These are phyloP conservation scores for Drosophila paranaensis DNA, from an alignment of 2,888 invertebrate genomes.

Conservation along the genomic window DNA sequence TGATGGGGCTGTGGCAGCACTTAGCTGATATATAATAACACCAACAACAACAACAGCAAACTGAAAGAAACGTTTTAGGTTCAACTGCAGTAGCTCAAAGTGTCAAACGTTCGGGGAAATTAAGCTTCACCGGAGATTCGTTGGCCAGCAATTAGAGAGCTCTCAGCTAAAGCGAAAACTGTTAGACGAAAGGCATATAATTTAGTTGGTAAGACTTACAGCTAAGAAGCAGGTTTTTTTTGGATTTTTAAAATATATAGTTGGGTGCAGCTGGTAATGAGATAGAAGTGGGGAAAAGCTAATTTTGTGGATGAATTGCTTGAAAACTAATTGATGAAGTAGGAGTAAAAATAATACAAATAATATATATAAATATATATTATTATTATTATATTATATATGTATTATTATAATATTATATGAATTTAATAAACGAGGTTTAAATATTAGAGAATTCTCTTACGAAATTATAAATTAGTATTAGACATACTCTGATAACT, in stretches of 20 bases:
- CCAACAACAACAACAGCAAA: neutral
- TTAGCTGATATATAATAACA: conserved; percentile 32
- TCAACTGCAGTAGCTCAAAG: conserved; percentile 42
- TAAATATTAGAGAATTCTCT: too few relatives aligned
- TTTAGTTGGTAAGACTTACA: neutral
- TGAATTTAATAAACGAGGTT: too few relatives aligned
- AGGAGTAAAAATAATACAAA: too few relatives aligned
- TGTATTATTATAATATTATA: too few relatives aligned
- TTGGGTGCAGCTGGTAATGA: neutral
- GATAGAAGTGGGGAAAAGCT: neutral
- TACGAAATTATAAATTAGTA: too few relatives aligned
- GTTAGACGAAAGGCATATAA: conserved; percentile 4
- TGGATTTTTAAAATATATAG: too few relatives aligned
- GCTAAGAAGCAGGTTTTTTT: neutral
- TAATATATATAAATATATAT: too few relatives aligned
- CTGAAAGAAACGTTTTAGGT: conserved; percentile 22
- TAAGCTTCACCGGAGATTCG: conserved; percentile 33
- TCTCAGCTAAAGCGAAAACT: conserved; percentile 4
- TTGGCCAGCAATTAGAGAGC: conserved; percentile 10
- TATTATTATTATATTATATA: too few relatives aligned
- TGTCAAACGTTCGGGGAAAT: conserved; percentile 37
- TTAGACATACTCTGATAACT: too few relatives aligned
- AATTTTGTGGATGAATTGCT: neutral
- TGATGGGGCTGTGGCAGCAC: conserved; percentile 61
- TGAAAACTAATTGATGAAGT: neutral